Percentiles rank a stretch among this genome's conserved stretches.
These are phyloP conservation scores for Phylloscopus trochiloides DNA, from an alignment of 2,113 vertebrate species.

Conservation along the genomic window DNA sequence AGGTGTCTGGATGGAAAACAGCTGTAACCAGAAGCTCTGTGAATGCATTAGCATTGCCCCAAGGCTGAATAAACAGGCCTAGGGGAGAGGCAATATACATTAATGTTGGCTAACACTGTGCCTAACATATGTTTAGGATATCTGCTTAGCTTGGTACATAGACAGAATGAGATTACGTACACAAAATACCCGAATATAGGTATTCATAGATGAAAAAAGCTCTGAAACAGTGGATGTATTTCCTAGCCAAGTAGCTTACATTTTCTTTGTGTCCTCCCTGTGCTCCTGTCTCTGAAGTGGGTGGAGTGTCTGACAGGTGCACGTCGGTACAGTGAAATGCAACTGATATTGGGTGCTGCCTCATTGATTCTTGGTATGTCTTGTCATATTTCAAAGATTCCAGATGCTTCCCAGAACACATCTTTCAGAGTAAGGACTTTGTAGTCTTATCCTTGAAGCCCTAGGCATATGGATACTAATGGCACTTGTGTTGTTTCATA, in stretches of 20 bases:
- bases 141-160: background rate
- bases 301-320: background rate
- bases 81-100: background rate
- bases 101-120: background rate
- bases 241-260: background rate
- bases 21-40: constrained; percentile 41
- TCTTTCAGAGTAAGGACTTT: background rate
- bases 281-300: background rate
- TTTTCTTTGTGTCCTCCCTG: background rate
- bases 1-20: constrained; percentile 26
- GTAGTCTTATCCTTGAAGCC: background rate
- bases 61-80: constrained; percentile 16
- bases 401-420: background rate
- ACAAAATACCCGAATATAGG: background rate
- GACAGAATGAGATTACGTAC: background rate
- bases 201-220: background rate
- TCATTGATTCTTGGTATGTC: background rate
- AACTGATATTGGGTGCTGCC: background rate
- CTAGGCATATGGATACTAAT: background rate
- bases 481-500: background rate
- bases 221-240: background rate
- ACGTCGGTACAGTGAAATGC: background rate
- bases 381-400: background rate
- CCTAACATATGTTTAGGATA: constrained; percentile 4
- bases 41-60: background rate